A percentile compares a stretch with the other conserved stretches of the same genome.
phyloP scores from a whole-genome alignment of 2,888 invertebrate genomes.

The Lepas anatifera region DNA sequence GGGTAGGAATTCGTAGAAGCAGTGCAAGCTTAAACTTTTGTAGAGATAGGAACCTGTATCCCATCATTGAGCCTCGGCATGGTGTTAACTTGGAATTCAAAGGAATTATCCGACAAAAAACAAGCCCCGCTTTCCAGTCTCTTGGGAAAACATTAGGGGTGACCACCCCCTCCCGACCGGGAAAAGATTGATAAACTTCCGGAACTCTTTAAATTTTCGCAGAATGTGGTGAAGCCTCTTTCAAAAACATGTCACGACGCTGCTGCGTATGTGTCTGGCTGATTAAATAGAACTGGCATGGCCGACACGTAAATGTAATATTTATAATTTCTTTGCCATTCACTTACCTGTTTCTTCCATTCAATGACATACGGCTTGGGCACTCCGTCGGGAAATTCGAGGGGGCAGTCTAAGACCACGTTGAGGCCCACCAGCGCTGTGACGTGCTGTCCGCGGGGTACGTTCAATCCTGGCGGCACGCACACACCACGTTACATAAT shows the following conservation, averaged over 20 bases:
- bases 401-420: slow-evolving; percentile 95
- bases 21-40: too few species aligned
- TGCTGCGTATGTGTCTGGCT: not conserved
- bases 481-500: too few species aligned
- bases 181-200: not conserved
- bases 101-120: too few species aligned
- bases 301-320: too few species aligned
- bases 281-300: too few species aligned
- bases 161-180: too few species aligned
- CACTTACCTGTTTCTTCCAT: slow-evolving; percentile 95
- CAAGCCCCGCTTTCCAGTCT: too few species aligned
- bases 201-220: not conserved
- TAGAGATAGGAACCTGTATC: too few species aligned
- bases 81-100: too few species aligned
- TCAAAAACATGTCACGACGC: not conserved
- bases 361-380: slow-evolving; percentile 95
- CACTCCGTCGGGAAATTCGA: slow-evolving; percentile 90
- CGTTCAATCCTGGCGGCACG: not conserved
- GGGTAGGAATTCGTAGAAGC: too few species aligned
- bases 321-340: not conserved
- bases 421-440: slow-evolving; percentile 94
- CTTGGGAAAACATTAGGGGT: too few species aligned
- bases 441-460: slow-evolving; percentile 67
- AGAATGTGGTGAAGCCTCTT: not conserved
- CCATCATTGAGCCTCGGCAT: too few species aligned